Conservation (phyloP, 2,113 vertebrate genomes). For the Pterophyllum scalare region DNA sequence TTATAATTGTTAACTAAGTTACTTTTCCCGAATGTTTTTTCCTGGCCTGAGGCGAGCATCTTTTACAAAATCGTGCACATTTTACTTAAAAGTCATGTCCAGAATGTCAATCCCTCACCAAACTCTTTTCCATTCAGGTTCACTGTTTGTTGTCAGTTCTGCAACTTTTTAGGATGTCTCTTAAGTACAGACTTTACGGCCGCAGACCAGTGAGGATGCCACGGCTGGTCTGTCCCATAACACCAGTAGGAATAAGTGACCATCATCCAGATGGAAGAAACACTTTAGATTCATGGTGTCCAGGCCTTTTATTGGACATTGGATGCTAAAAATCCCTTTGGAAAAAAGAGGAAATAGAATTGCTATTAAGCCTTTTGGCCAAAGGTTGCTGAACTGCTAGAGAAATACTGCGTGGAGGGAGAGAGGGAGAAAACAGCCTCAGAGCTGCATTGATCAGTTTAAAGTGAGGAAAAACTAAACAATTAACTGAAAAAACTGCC, state of each 20-base stretch:
- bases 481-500: background rate
- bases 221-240: constrained; percentile 22
- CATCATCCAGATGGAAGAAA: constrained; percentile 64
- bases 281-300: constrained; percentile 51
- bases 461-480: background rate
- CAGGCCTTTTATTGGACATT: constrained; percentile 53
- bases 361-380: constrained; percentile 55
- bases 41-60: background rate
- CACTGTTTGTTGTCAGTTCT: constrained; percentile 12
- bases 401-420: constrained; percentile 11
- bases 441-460: background rate
- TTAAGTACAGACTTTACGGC: constrained; percentile 28
- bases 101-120: background rate
- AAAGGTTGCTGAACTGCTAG: constrained; percentile 33
- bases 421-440: background rate
- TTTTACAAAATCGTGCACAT: constrained; percentile 19
- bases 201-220: constrained; percentile 28
- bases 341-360: constrained; percentile 23
- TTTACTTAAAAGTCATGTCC: background rate
- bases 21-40: background rate
- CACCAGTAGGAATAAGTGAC: constrained; percentile 53
- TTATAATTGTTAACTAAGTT: constrained; percentile 33
- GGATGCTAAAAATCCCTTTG: constrained; percentile 44
- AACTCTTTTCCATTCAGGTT: constrained; percentile 17
- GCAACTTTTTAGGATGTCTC: background rate